Conservation (phyloP, 2,113 vertebrate species). For the Salvelinus sp. region DNA sequence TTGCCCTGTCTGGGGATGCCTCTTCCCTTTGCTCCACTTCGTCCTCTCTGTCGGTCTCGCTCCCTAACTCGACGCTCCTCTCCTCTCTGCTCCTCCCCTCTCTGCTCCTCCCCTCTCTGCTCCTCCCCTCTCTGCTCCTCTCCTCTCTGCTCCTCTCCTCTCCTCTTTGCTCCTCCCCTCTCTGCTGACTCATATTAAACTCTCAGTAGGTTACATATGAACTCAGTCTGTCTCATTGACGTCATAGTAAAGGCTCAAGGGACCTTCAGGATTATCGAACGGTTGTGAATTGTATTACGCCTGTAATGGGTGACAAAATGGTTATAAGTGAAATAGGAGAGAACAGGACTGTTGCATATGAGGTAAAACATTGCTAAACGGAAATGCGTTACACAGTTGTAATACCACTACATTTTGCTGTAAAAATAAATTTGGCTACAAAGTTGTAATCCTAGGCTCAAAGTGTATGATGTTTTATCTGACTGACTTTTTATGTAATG, state of each 20-base stretch:
- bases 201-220: constrained; percentile 58
- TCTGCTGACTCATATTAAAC: constrained; percentile 55
- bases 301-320: background rate
- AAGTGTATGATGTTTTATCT: background rate
- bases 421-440: no score
- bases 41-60: no score
- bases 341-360: background rate
- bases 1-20: no score
- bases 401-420: no score
- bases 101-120: no score
- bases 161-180: background rate
- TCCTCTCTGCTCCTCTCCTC: no score
- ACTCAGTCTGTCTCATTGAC: constrained; percentile 40
- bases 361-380: background rate
- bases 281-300: background rate
- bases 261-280: constrained; percentile 36
- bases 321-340: background rate
- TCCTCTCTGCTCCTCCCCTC: no score
- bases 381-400: no score
- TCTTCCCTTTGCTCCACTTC: no score
- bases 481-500: background rate
- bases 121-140: no score
- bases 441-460: no score
- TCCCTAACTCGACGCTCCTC: no score
- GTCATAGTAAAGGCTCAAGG: constrained; percentile 20